Evolutionary conservation across 2,888 invertebrate species (phyloP), one percentile per base, ranked within the genome.

Genomic region (Coenonympha glycerion): DNA sequence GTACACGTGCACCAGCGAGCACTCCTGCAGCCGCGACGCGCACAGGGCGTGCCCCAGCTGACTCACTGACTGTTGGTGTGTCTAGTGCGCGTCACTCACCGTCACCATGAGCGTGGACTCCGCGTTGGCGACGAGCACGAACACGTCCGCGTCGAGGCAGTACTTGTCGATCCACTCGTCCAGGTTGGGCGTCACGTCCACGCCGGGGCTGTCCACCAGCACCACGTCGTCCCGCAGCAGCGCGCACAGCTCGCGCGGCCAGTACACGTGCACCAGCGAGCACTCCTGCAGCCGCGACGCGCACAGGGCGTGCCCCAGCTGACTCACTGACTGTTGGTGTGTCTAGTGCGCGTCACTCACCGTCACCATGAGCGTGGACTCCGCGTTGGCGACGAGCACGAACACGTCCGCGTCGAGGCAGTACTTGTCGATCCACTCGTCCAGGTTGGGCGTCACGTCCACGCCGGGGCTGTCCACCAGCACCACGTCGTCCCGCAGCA

Each of bases 111-210:
- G 91, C 31, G 99, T 99, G 24, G 99, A 98, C 87, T 99, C 99
- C 0, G 99, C 96, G 88, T 99, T 99, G 21, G 97, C 95, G 16
- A 99, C 99, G 36, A 99, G 90, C 50, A 99, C 99, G 87, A 99
- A 99, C 4, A 99, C 99, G 86, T 99, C 99, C 0, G 99, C 99
- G 86, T 99, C 99, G 48, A 99, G 89, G 77, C 99, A 99, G 87
- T 98, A 96, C 80, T 96, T 95, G 87, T 99, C 99, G 71, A 99
- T 99, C 99, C 99, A 99, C 76, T 95, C 93, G 79, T 99, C 99
- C 49, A 99, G 89, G 88, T 99, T 98, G 19, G 97, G 96, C 3
- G 98, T 96, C 0, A 99, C 97, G 87, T 99, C 99, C 39, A 99
- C 98, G 9, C 99, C 99, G 16, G 99, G 99, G 60, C 97, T 97